These are phyloP conservation scores for Brenthis ino DNA, from an alignment of 2,888 invertebrate genomes.

Conservation along the genomic window DNA sequence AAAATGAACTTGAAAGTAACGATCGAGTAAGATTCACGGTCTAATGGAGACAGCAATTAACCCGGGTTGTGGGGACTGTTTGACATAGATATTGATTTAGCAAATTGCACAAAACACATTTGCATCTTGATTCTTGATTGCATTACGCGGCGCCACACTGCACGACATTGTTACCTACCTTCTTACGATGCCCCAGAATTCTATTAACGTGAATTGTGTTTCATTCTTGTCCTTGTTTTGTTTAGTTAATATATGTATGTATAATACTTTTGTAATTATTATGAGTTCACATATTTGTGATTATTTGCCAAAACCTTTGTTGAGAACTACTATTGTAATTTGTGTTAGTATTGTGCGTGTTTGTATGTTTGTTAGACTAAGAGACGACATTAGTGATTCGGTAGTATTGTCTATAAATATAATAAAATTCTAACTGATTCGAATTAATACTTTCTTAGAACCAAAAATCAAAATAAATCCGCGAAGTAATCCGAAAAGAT, in stretches of 20 bases:
- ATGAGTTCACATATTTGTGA: neutral
- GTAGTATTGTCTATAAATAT: too few relatives aligned
- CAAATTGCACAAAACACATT: conserved; percentile 41
- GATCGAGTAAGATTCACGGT: conserved; percentile 27
- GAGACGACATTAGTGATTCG: too few relatives aligned
- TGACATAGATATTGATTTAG: conserved; percentile 40
- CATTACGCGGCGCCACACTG: conserved; percentile 32
- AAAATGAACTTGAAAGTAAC: conserved; percentile 27
- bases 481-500: too few relatives aligned
- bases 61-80: conserved; percentile 20
- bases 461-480: too few relatives aligned
- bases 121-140: conserved; percentile 42
- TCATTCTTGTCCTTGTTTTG: neutral
- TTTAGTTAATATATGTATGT: neutral
- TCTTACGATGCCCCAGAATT: conserved; percentile 2
- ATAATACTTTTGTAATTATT: neutral
- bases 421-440: too few relatives aligned
- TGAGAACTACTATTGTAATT: too few relatives aligned
- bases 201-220: neutral
- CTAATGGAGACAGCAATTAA: conserved; percentile 29
- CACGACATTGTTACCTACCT: neutral
- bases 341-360: too few relatives aligned
- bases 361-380: too few relatives aligned
- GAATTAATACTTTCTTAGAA: too few relatives aligned
- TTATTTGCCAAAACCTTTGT: too few relatives aligned